Base-by-base conservation (phyloP, 2,113 vertebrate genomes). In the Dunckerocampus dactyliophorus region DNA sequence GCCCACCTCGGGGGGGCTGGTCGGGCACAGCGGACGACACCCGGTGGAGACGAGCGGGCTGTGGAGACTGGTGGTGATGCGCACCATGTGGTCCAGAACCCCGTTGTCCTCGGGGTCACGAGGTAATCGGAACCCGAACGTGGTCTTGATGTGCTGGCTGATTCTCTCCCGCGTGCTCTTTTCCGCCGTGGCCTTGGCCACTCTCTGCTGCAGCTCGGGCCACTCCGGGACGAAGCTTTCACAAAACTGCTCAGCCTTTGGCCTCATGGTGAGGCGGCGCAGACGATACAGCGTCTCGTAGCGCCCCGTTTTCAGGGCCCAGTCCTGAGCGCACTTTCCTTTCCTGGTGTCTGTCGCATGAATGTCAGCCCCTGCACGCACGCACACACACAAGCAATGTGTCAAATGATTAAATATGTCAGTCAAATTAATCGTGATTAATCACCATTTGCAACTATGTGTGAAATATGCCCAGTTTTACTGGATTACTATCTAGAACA, bases 41-140 rank as follows among this genome's bases (percentile, higher is more conserved):
- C 90, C 92, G 0, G 90, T 95, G 77, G 75, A 80, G 62, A 96
- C 84, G 0, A 96, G 91, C 0, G 94, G 94, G 72, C 93, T 93
- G 81, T 85, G 87, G 0, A 95, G 59, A 57, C 93, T 83, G 17
- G 93, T 96, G 42, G 93, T 95, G 64, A 94, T 85, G 51, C 89
- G 92, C 66, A 96, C 95, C 86, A 95, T 89, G 82, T 95, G 94
- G 80, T 96, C 93, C 82, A 95, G 49, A 54, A 93, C 92, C 0
- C 94, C 94, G 0, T 93, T 89, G 17, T 93, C 90, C 77, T 89
- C 47, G 0, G 92, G 90, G 24, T 93, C 77, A 0, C 12, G 90
- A 4, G 87, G 91, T 50, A 92, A 76, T 57, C 22, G 82, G 81
- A 93, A 81, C 54, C 72, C 91, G 77, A 94, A 89, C 0, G 74